phyloP scores from a whole-genome alignment of 2,888 invertebrate genomes.

The Lypha dubia region DNA sequence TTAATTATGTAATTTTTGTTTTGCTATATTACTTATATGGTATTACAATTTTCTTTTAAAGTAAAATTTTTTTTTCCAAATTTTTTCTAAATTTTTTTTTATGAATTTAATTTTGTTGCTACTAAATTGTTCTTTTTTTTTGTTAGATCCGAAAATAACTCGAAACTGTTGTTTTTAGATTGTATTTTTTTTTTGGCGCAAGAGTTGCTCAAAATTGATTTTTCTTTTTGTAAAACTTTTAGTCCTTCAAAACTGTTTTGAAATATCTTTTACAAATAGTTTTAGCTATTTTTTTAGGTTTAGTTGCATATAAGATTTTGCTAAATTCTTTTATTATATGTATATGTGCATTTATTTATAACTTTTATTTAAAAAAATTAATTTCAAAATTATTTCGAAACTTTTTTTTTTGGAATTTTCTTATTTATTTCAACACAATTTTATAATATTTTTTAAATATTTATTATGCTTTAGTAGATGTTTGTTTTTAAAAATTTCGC shows the following conservation, averaged over 20 bases:
- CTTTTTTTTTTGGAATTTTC: background rate
- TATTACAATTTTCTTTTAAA: background rate
- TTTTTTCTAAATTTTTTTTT: background rate
- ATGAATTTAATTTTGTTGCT: too few relatives aligned
- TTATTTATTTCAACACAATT: slow-evolving; percentile 36
- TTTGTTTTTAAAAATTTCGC: slow-evolving; percentile 60
- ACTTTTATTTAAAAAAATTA: too few relatives aligned
- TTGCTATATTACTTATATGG: background rate
- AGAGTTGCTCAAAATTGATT: too few relatives aligned
- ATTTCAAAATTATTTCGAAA: background rate
- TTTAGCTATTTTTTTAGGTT: background rate
- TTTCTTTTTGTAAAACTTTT: too few relatives aligned
- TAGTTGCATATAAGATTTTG: background rate
- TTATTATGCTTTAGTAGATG: slow-evolving; percentile 63
- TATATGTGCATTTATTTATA: too few relatives aligned
- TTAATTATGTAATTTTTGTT: background rate
- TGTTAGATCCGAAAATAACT: too few relatives aligned
- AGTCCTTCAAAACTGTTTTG: too few relatives aligned
- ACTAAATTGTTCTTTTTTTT: too few relatives aligned
- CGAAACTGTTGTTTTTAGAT: too few relatives aligned
- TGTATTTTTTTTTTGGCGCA: too few relatives aligned
- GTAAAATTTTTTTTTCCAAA: background rate
- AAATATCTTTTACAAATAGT: too few relatives aligned
- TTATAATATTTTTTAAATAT: slow-evolving; percentile 60
- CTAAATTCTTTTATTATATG: too few relatives aligned